Base-by-base conservation (phyloP, 2,888 invertebrate species). In the Morinoia aosen region DNA sequence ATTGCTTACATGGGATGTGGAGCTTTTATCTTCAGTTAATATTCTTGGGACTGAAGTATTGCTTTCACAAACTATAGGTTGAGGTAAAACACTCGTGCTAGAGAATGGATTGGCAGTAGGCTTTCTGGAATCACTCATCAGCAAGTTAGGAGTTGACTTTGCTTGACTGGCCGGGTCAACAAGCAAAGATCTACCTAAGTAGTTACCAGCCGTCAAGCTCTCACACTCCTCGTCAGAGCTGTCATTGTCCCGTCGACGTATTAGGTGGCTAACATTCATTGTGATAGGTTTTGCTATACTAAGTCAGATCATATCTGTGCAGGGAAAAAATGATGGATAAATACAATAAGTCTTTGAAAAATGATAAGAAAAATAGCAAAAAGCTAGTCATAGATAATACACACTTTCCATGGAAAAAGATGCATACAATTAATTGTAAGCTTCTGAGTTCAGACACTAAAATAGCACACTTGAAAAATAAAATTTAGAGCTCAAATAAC, bases 251-350 rank as follows among this genome's bases (percentile, higher is more conserved):
- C 93, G 57, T 5, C 58, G 57, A 57, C 93, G 93, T 19, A 93
- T 93, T 8, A 93, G n/a, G 56, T 93, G 93, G 48, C 93, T 93
- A 16, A 93, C 93, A 93, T 93, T 57, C 93, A 93, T 93, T 90
- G 40, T 90, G 90, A 39, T 14, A 90, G 48, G 48, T 48, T 4
- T 48, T 48, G 48, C 48, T 33, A 90, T 4, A 40, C 12, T 90
- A 12, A 90, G 11, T 90, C 90, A 90, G 7, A 40, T 90, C 40
- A 88, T 76, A 2, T 48, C 76, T 76, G 76, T 76, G 25, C 33
- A 76, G 25, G 33, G 25, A 76, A 76, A 25, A 33, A 33, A 33
- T 33, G 25, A 76, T 76, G 25, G 25, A 33, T 76, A 25, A 76
- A 12, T 19, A 61, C 19, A 5, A 8, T 19, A 76, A 76, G 16